phyloP scores from a whole-genome alignment of 2,888 invertebrate genomes.

The Tetragonula carbonaria region DNA sequence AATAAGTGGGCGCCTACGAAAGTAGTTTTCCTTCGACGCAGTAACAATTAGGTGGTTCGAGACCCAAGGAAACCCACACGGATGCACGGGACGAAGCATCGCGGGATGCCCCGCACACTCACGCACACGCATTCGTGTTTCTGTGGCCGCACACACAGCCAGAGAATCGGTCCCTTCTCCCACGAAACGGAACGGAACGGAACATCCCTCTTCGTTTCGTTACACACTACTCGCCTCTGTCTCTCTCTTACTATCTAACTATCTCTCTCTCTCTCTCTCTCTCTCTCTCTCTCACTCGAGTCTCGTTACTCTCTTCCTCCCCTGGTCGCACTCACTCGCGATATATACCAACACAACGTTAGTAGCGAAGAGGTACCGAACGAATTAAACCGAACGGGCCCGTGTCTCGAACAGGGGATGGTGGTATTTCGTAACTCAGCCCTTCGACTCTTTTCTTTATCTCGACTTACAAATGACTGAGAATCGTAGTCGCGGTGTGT shows the following conservation, averaged over 20 bases:
- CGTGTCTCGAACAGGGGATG: neutral
- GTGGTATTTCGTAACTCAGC: neutral
- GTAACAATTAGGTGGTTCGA: constrained; percentile 22
- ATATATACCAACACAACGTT: neutral
- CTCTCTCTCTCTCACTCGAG: neutral
- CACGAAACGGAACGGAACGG: neutral
- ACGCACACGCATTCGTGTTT: constrained; percentile 15
- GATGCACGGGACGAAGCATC: neutral
- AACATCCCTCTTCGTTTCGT: constrained; percentile 22
- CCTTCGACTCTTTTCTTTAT: neutral
- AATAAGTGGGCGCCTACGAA: constrained; percentile 14
- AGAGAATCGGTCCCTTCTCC: constrained; percentile 14
- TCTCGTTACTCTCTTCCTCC: neutral
- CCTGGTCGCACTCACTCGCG: constrained; percentile 8
- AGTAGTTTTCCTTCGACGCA: constrained; percentile 48
- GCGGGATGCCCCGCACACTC: neutral
- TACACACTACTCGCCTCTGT: neutral
- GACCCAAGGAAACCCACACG: constrained; percentile 12
- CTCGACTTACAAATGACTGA: constrained; percentile 13
- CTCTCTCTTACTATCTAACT: constrained; percentile 6
- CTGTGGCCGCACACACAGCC: neutral
- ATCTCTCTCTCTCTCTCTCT: neutral
- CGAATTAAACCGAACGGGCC: neutral
- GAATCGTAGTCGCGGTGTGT: constrained; percentile 16
- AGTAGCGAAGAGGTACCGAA: neutral